Base-by-base conservation (phyloP, 2,797 vertebrate species). In the Coendou prehensilis region DNA sequence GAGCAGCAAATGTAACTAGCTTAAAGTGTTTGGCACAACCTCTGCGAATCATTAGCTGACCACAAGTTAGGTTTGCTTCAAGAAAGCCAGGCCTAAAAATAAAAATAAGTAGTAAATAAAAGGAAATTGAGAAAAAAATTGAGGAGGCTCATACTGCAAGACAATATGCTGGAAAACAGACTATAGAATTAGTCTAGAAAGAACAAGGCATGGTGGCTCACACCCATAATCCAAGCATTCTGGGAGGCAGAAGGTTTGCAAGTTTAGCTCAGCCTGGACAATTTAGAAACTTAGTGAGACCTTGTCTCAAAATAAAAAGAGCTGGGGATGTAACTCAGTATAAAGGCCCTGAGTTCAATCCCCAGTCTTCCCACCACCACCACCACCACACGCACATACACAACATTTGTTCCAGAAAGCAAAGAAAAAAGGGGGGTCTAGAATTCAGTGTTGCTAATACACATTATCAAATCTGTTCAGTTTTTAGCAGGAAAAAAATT, bases 381-480 rank as follows among this genome's bases (percentile, higher is more conserved):
- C 37, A 41, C 37, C 37, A 41, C 61, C 61, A 61, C 28, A 61
- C 8, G 11, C 2, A n/a, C 33, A 18, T 33, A 37, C 33, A 18
- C 15, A 67, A 18, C 67, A 37, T 37, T 69, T 69, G n/a, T 37
- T 69, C n/a, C 33, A 69, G n/a, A 37, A 69, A 69, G 67, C 67
- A 20, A n/a, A 20, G 33, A 69, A 69, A 69, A 17, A 69, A n/a
- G 17, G 33, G 23, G 2, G 9, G 15, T n/a, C 78, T 63, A 83
- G 86, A 89, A 88, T 75, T 10, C 67, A 82, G 64, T 75, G 56
- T 47, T 88, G 41, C 37, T 59, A 28, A 89, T 33, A 61, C 71
- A 67, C 41, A 80, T 90, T 71, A 71, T 85, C 52, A 94, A 89
- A 85, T 91, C 15, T 73, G 63, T 80, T 37, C 61, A 69, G 6